Base-by-base conservation (phyloP, 2,797 vertebrate species). In the Poeciliopsis infans region DNA sequence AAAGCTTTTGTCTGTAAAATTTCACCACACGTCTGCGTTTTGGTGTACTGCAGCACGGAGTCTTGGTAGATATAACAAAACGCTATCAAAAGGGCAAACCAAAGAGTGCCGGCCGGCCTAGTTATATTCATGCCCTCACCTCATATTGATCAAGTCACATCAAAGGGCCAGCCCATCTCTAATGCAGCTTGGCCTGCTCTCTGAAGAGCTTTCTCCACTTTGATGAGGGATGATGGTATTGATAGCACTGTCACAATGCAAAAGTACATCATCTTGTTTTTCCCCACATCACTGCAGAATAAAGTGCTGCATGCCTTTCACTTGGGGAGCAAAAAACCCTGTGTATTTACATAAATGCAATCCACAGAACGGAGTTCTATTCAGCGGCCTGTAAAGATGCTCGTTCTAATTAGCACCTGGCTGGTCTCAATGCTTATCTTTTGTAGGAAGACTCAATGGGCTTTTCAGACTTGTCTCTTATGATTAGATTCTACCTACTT, bases 81-180 rank as follows among this genome's bases (percentile, higher is more conserved):
- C 91, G 89, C 92, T 93, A 93, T 94, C 94, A 94, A 94, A 94
- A 94, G 93, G 89, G 83, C 90, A 93, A 95, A 93, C 92, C 92
- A 94, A 95, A 95, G 94, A 91, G 93, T 90, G 90, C 92, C 85
- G 59, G 59, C 59, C 59, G 89, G 86, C 88, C 89, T 92, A 92
- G 93, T 94, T 94, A 91, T 90, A 92, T 94, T 91, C 91, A 93
- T 91, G 89, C 88, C 90, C 92, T 88, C 89, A 91, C 91, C 90
- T 95, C 92, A 91, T 96, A 96, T 96, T 96, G 96, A 96, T 96
- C 94, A 96, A 95, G 92, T 95, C 92, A 92, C 95, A 95, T 96
- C 95, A 95, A 96, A 96, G 95, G 90, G 78, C 83, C 84, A 83
- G 87, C 80, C 76, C 92, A 90, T 95, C 90, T 91, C 95, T 96